phyloP scores from a whole-genome alignment of 2,888 invertebrate genomes.

The Amphimallon solstitiale region DNA sequence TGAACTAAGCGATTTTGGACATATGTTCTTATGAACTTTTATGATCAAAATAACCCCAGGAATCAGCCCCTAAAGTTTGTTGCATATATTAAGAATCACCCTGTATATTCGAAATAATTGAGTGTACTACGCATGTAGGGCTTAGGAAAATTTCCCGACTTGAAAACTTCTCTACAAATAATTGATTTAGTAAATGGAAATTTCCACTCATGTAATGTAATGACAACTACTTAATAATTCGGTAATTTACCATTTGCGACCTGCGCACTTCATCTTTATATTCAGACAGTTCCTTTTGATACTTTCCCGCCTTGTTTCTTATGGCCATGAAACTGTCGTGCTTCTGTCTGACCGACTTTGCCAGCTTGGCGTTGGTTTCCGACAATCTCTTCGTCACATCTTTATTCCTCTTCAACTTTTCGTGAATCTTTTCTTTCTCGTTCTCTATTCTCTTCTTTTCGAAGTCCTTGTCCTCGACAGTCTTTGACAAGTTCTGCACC shows the following conservation, averaged over 20 bases:
- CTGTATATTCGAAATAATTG: too few species aligned
- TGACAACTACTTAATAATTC: too few species aligned
- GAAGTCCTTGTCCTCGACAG: constrained; percentile 38
- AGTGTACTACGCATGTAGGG: too few species aligned
- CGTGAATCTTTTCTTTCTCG: constrained; percentile 34
- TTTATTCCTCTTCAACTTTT: constrained; percentile 40
- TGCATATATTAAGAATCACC: too few species aligned
- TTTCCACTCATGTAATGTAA: too few species aligned
- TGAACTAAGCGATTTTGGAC: too few species aligned
- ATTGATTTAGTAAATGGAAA: too few species aligned
- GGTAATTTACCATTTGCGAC: constrained; percentile 36
- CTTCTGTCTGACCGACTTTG: constrained; percentile 40
- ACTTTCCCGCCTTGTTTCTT: constrained; percentile 37
- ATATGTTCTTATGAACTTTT: too few species aligned
- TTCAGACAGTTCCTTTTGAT: constrained; percentile 41
- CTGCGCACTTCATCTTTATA: constrained; percentile 35
- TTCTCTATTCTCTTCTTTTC: constrained; percentile 37
- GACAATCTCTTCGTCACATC: constrained; percentile 38
- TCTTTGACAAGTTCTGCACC: constrained; percentile 36
- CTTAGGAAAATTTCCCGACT: too few species aligned
- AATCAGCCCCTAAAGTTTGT: too few species aligned
- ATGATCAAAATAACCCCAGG: too few species aligned
- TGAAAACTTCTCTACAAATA: too few species aligned
- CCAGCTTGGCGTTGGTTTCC: constrained; percentile 39
- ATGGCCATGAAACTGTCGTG: constrained; percentile 39